phyloP scores from a whole-genome alignment of 2,113 vertebrate species.

The Atractosteus spatula region DNA sequence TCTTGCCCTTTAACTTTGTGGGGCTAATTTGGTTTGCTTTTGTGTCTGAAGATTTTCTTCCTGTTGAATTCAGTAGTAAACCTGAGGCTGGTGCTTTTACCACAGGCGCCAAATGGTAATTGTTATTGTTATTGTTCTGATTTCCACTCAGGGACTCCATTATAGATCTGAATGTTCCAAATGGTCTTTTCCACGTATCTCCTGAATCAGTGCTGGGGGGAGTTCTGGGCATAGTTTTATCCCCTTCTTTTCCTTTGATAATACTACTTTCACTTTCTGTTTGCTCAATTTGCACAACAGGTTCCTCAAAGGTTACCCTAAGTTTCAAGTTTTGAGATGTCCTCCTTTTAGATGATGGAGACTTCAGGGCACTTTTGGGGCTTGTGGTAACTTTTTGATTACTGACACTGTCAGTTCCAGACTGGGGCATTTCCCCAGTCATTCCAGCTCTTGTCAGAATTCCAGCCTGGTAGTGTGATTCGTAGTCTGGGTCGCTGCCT shows the following conservation, averaged over 20 bases:
- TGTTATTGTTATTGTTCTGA: slow-evolving; percentile 86
- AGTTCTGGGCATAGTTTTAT: slow-evolving; percentile 44
- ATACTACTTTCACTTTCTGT: slow-evolving; percentile 64
- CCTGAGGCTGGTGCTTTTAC: slow-evolving; percentile 60
- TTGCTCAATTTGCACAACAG: slow-evolving; percentile 80
- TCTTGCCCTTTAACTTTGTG: slow-evolving; percentile 80
- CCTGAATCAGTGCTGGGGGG: slow-evolving; percentile 42
- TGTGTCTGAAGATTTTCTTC: slow-evolving; percentile 72
- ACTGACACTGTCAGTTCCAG: slow-evolving; percentile 42
- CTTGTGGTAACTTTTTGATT: slow-evolving; percentile 82
- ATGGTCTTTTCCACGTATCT: slow-evolving; percentile 77
- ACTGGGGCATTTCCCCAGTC: slow-evolving; percentile 48
- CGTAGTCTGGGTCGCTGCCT: slow-evolving; percentile 73
- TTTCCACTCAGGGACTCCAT: slow-evolving; percentile 94
- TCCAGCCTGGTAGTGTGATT: slow-evolving; percentile 51
- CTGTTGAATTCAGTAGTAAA: slow-evolving; percentile 71
- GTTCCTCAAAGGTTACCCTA: slow-evolving; percentile 94
- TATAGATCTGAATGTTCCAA: slow-evolving; percentile 90
- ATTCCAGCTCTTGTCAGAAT: slow-evolving; percentile 43
- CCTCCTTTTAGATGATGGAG: slow-evolving; percentile 90
- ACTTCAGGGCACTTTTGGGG: slow-evolving; percentile 97
- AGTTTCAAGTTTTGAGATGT: slow-evolving; percentile 91
- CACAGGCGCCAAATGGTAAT: slow-evolving; percentile 51
- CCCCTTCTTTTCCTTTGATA: slow-evolving; percentile 72
- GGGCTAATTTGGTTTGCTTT: slow-evolving; percentile 67